Evolutionary conservation across 2,113 vertebrate species (phyloP), one percentile per base, ranked within the genome.

Genomic region (Lophochroa leadbeateri): DNA sequence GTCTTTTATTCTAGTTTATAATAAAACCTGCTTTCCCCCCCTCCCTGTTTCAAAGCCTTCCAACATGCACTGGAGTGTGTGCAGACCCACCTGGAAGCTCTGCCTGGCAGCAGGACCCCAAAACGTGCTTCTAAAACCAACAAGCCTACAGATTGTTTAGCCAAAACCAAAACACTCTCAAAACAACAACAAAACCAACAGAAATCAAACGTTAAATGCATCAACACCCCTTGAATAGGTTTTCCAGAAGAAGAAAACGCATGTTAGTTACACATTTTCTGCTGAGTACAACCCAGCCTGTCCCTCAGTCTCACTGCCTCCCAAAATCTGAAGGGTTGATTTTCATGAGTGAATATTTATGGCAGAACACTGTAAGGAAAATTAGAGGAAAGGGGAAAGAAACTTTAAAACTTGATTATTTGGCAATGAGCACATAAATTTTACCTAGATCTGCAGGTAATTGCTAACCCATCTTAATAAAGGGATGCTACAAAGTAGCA

Each of bases 1-100:
- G 47, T 52, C 89, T 50, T 12, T 86, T 92, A 65, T 41, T 95
- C 58, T 81, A 28, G 33, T 91, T 88, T 76, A 90, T 33, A 79
- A 71, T 79, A 86, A 93, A 93, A 82, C 29, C n/a, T 72, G 37
- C 10, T 13, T 9, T 44, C 8, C 10, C 1, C 2, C 29, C 6
- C 23, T 3, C n/a, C 11, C 52, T 1, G 0, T 50, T 72, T 88
- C 53, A 29, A 63, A 88, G 43, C 9, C 21, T 86, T 76, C 29
- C 25, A 70, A 37, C 20, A 29, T 41, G 41, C 43, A 49, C 0
- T 1, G 4, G n/a, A 60, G 55, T 58, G 52, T 39, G 3, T 61
- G 28, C 23, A 92, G 57, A 71, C 4, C 2, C 17, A 87, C 11
- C 16, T 75, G 9, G 5, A 58, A 76, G 46, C n/a, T 81, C 74